Percentiles rank a stretch among this genome's conserved stretches.
phyloP scores from a whole-genome alignment of 1,140 invertebrate genomes.

The Sarcophaga bullata region DNA sequence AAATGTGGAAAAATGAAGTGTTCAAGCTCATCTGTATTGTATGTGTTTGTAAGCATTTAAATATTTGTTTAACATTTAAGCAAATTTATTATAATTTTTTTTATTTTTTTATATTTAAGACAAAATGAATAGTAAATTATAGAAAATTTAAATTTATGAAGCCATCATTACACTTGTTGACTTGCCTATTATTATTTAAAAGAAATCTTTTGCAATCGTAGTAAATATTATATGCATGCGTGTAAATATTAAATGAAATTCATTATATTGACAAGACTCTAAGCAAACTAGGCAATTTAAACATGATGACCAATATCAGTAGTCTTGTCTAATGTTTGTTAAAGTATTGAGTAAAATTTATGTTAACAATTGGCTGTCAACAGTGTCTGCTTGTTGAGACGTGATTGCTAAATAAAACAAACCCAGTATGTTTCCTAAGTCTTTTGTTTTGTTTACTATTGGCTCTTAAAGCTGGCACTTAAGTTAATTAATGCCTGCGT shows the following conservation, averaged over 20 bases:
- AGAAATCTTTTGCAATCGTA: not conserved
- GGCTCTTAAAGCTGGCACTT: not conserved
- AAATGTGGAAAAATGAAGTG: not conserved
- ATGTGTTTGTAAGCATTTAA: not conserved
- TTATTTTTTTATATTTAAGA: too few species aligned
- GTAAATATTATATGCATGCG: not conserved
- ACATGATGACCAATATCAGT: not conserved
- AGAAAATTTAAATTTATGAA: too few species aligned
- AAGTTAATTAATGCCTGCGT: too few species aligned
- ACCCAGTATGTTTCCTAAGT: not conserved
- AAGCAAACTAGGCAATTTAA: not conserved
- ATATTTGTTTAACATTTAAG: not conserved
- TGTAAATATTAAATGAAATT: conserved; percentile 2
- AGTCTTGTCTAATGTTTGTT: not conserved
- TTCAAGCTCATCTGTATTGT: not conserved
- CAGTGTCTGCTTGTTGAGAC: not conserved
- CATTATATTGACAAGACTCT: not conserved
- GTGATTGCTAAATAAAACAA: not conserved
- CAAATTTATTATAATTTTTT: not conserved
- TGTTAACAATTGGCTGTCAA: conserved; percentile 19
- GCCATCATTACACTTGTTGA: too few species aligned
- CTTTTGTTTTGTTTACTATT: not conserved
- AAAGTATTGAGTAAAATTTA: conserved; percentile 14
- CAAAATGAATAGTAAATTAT: too few species aligned
- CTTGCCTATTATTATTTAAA: too few species aligned